Evolutionary conservation across 2,113 vertebrate species (phyloP).

Genomic region (Takifugu flavidus): DNA sequence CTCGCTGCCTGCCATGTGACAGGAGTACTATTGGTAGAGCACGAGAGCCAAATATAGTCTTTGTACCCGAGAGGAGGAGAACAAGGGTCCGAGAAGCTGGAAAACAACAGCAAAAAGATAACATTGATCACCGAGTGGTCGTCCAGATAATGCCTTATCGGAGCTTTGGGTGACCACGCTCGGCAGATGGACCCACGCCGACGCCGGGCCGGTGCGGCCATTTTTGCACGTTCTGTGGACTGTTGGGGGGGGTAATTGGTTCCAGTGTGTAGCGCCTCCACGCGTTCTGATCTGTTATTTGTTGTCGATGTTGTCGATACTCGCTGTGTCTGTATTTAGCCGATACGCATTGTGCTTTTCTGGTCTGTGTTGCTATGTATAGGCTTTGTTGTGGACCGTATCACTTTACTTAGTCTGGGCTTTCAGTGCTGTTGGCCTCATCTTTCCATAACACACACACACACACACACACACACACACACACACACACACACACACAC

Average conservation of each 20-base stretch:
- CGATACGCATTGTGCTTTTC: conserved; percentile 50
- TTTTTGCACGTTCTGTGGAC: conserved; percentile 24
- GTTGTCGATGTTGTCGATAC: conserved; percentile 21
- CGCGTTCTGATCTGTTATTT: conserved; percentile 2
- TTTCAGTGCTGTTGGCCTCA: conserved; percentile 34
- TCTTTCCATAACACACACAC: conserved; percentile 45
- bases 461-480: conserved; percentile 11
- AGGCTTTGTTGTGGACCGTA: conserved; percentile 51
- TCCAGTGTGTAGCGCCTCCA: background rate
- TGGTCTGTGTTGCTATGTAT: conserved; percentile 52
- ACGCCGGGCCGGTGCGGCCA: conserved; percentile 23
- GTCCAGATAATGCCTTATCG: conserved; percentile 25
- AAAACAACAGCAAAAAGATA: conserved; percentile 25
- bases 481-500: background rate
- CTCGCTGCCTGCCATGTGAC: conserved; percentile 71
- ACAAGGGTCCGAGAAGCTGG: conserved; percentile 26
- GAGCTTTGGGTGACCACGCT: conserved; percentile 14
- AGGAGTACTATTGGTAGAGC: conserved; percentile 60
- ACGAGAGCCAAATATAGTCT: conserved; percentile 61
- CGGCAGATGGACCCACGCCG: conserved; percentile 9
- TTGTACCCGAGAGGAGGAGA: conserved; percentile 17
- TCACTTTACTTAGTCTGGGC: conserved; percentile 45
- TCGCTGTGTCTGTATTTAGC: conserved; percentile 49
- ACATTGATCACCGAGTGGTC: conserved; percentile 33
- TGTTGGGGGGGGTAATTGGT: background rate